Conservation (phyloP, 2,113 vertebrate species). For the Atlantisia rogersi region DNA sequence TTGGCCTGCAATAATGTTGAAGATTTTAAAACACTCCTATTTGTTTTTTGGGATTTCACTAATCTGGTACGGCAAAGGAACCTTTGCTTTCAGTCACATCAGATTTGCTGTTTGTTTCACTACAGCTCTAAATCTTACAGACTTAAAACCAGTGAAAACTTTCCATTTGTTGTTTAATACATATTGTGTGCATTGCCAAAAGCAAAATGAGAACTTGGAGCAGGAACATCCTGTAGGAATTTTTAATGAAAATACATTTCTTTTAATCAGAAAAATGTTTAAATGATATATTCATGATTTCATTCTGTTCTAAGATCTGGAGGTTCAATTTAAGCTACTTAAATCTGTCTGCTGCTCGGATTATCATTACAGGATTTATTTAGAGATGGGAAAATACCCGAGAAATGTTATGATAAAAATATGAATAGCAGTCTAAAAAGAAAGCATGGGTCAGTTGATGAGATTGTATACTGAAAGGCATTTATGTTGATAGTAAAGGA, state of each 20-base stretch:
- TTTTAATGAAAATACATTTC: neutral
- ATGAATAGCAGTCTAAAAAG: slow-evolving; percentile 3
- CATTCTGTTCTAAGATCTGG: neutral
- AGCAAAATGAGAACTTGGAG: neutral
- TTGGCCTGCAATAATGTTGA: neutral
- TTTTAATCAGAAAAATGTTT: neutral
- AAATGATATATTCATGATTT: neutral
- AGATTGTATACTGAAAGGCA: neutral
- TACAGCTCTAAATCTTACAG: neutral
- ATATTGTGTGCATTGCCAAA: neutral
- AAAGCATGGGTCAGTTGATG: neutral
- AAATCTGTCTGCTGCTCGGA: neutral
- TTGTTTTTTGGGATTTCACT: neutral
- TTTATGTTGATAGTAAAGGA: slow-evolving; percentile 15
- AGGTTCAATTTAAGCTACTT: neutral
- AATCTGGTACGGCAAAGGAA: neutral
- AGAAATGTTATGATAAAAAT: slow-evolving; percentile 1
- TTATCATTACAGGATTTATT: neutral
- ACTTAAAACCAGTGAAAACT: neutral
- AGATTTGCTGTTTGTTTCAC: neutral
- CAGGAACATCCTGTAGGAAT: neutral
- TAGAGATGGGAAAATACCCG: slow-evolving; percentile 34
- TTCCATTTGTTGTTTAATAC: neutral
- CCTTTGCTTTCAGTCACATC: neutral
- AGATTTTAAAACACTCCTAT: neutral